These are phyloP conservation scores for Sminthurinus aureus DNA, from an alignment of 2,888 invertebrate genomes.

Conservation along the genomic window DNA sequence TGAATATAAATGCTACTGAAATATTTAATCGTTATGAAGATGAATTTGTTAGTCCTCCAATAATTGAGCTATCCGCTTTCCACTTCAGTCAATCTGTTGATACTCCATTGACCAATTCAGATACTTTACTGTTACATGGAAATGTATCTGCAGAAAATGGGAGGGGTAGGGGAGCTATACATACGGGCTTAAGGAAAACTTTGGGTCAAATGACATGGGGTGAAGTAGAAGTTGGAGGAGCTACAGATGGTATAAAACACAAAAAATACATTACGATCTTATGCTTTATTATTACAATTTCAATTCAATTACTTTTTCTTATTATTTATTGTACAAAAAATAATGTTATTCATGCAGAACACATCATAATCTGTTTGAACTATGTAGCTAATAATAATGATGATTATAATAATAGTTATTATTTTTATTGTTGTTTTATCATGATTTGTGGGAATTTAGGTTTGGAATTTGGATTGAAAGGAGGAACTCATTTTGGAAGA, in stretches of 20 bases:
- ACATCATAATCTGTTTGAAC: no score
- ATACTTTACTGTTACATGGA: slow-evolving; percentile 84
- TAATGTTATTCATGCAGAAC: no score
- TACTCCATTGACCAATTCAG: slow-evolving; percentile 84
- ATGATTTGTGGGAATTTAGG: no score
- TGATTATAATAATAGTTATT: no score
- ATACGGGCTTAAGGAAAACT: slow-evolving; percentile 51
- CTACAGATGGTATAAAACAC: slow-evolving; percentile 76
- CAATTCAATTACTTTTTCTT: no score
- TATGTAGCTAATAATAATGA: no score
- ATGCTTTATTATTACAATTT: no score
- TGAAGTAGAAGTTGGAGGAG: slow-evolving; percentile 79
- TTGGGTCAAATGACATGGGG: slow-evolving; percentile 74
- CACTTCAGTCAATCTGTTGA: slow-evolving; percentile 92
- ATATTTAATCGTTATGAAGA: slow-evolving; percentile 80
- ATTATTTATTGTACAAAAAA: no score
- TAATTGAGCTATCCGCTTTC: slow-evolving; percentile 91
- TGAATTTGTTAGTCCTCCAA: slow-evolving; percentile 65
- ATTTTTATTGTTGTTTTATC: no score
- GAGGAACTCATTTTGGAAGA: slow-evolving; percentile 77
- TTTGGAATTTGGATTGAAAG: slow-evolving; percentile 76
- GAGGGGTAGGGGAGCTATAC: slow-evolving; percentile 68
- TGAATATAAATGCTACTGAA: slow-evolving; percentile 92
- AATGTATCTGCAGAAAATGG: slow-evolving; percentile 88
- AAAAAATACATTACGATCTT: no score